Conservation (phyloP, 2,797 vertebrate species). For the Chaetodon trifasciatus region DNA sequence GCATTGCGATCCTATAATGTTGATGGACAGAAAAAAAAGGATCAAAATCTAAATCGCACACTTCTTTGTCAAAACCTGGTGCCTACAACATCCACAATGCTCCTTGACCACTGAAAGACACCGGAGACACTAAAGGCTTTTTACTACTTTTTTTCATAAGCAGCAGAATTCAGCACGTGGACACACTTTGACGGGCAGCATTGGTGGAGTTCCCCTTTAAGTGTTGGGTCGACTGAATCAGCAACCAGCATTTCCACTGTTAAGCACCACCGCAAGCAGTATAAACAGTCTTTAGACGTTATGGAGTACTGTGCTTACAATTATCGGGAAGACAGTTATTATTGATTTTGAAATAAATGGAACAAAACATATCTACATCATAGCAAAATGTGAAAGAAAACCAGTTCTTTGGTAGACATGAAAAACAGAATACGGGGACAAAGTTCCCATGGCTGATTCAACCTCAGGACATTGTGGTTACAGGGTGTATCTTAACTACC, state of each 20-base stretch:
- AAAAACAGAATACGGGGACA: neutral
- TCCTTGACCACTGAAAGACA: too few species aligned
- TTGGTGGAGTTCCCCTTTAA: neutral
- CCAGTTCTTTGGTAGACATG: neutral
- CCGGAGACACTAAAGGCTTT: too few species aligned
- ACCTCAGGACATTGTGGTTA: neutral
- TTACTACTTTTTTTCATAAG: too few species aligned
- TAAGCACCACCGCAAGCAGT: too few species aligned
- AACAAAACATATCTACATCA: neutral
- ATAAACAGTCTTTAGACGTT: neutral
- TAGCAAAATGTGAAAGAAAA: neutral
- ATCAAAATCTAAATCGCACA: too few species aligned
- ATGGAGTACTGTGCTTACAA: neutral
- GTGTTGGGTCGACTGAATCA: neutral
- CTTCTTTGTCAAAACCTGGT: neutral
- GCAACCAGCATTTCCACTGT: neutral
- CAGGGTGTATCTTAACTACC: neutral
- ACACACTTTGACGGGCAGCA: too few species aligned
- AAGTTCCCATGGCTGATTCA: neutral
- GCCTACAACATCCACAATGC: neutral
- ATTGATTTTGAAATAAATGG: constrained; percentile 7
- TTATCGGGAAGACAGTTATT: neutral
- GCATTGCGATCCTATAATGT: neutral
- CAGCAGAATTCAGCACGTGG: too few species aligned
- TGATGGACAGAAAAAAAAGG: too few species aligned